These are phyloP conservation scores for Apoda limacodes DNA, from an alignment of 2,888 invertebrate species.

Conservation along the genomic window DNA sequence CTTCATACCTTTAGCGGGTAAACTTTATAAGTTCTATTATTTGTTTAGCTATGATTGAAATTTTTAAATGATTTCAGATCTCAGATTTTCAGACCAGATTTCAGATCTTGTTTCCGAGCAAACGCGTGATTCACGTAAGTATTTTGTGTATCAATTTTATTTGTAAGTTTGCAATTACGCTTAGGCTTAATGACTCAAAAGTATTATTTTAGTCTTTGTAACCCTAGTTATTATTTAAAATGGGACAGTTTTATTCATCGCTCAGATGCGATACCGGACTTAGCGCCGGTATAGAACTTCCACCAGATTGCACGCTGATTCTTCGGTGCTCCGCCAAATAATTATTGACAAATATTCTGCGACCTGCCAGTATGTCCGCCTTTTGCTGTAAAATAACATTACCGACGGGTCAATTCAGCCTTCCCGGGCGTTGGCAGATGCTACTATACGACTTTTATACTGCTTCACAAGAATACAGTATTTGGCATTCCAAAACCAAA, in stretches of 20 bases:
- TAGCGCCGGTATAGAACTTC: constrained; percentile 63
- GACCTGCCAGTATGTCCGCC: constrained; percentile 70
- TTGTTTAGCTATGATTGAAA: no score
- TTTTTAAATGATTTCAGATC: no score
- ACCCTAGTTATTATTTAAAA: constrained; percentile 16
- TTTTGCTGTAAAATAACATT: constrained; percentile 68
- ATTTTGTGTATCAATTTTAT: no score
- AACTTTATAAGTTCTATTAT: no score
- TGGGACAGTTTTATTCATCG: constrained; percentile 48
- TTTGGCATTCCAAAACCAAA: constrained; percentile 52
- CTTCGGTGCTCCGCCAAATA: constrained; percentile 71
- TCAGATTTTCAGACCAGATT: no score
- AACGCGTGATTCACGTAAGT: no score
- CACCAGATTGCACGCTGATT: constrained; percentile 69
- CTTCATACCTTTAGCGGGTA: no score
- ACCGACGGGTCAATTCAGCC: constrained; percentile 47
- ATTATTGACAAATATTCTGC: constrained; percentile 71
- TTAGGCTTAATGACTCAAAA: constrained; percentile 17
- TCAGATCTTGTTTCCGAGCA: no score
- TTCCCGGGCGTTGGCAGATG: no score
- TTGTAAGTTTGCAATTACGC: constrained; percentile 14
- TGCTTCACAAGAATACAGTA: no score
- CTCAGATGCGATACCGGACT: constrained; percentile 66
- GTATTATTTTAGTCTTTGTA: constrained; percentile 17
- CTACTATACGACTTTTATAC: no score